Conservation (phyloP, 2,797 vertebrate species). For the Nyctibius grandis region DNA sequence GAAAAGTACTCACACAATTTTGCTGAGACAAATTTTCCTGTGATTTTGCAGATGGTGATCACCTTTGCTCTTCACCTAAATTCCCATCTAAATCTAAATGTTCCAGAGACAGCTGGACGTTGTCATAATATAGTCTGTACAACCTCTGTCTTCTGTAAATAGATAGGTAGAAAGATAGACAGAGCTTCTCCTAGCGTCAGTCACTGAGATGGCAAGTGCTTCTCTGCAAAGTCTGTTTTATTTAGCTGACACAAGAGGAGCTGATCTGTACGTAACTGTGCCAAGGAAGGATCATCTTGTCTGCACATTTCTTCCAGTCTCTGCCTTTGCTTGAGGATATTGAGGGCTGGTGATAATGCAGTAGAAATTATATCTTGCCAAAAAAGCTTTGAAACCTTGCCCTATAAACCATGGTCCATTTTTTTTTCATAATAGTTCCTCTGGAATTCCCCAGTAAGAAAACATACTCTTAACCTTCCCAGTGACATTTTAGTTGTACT, state of each 20-base stretch:
- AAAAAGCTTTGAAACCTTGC: slow-evolving; percentile 38
- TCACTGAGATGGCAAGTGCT: not conserved
- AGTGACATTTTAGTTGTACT: slow-evolving; percentile 21
- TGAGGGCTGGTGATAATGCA: slow-evolving; percentile 38
- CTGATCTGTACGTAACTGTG: slow-evolving; percentile 29
- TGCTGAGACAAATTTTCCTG: not conserved
- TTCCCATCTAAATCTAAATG: not conserved
- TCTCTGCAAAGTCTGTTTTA: not conserved
- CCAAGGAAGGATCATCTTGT: slow-evolving; percentile 59
- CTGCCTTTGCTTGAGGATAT: slow-evolving; percentile 58
- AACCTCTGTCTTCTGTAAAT: not conserved
- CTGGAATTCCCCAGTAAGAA: slow-evolving; percentile 60
- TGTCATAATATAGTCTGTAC: not conserved
- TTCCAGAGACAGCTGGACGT: not conserved
- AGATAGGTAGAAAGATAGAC: not conserved
- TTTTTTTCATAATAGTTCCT: not conserved
- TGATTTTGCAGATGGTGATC: not conserved
- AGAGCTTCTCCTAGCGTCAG: not conserved
- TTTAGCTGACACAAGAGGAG: slow-evolving; percentile 38
- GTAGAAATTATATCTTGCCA: slow-evolving; percentile 43
- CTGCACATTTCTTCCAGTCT: slow-evolving; percentile 54
- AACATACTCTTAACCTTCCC: slow-evolving; percentile 31
- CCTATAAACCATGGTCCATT: not conserved
- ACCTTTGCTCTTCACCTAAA: not conserved
- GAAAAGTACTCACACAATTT: not conserved